Evolutionary conservation across 2,113 vertebrate genomes (phyloP), one percentile per base, ranked within the genome.

Genomic region (Tonatia bakeri): DNA sequence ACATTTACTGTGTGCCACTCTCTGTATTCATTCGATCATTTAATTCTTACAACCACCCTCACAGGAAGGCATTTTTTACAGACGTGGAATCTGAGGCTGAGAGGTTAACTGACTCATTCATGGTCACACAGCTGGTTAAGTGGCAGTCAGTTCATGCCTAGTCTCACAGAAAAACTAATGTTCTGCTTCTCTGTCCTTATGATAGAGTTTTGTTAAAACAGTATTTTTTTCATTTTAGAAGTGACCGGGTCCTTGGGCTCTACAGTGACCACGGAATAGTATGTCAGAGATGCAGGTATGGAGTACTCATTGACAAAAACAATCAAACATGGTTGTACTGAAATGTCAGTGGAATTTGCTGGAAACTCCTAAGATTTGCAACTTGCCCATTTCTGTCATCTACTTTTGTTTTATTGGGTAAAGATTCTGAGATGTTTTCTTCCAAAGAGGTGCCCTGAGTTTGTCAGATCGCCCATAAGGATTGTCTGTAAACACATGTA

Each of bases 331-430:
- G 15, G 31, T 54, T 87, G 70, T 69, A 73, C 38, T 70, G 56
- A 95, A 89, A 75, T 83, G 22, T 40, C 70, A 90, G 50, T 87
- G 43, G 31, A 79, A 92, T 69, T 94, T 90, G 56, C 84, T 87
- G 45, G 31, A 87, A 91, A 90, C 69, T 84, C 64, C 79, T 87
- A 8, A 75, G 75, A 80, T 92, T 6, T 45, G 43, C 50, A 90
- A 72, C 76, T 94, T 76, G 70, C 56, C 72, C 6, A 50, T 40
- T 87, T 54, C 64, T 95, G 45, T 83, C n/a, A 38, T 95, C 31
- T 92, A 31, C 15, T 94, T 95, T 85, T 54, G 40, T 90, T 24
- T 72, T 31, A 69, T 28, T 75, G n/a, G 45, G 61, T 19, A 22
- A 65, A 73, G 59, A 33, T 26, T 33, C 61, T 38, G 20, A 17